Conservation (phyloP, 92 coral and sea anemone species). For the Porites evermanni region DNA sequence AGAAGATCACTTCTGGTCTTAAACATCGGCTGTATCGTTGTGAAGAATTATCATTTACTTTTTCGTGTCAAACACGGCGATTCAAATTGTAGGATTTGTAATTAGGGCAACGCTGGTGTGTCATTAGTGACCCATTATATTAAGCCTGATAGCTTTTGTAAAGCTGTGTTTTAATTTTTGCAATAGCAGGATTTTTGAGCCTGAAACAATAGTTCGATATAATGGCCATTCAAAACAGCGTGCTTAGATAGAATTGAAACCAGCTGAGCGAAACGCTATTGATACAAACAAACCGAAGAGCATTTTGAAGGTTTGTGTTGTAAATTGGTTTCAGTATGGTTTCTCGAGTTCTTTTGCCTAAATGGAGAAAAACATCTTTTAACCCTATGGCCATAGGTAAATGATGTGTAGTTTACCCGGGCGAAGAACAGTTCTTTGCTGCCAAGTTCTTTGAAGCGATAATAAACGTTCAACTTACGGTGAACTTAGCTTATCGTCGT, state of each 20-base stretch:
- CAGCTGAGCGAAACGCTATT: not conserved
- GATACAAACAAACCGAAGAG: not conserved
- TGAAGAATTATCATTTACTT: not conserved
- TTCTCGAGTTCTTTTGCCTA: not conserved
- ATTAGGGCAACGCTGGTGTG: constrained; percentile 12
- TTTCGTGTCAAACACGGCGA: not conserved
- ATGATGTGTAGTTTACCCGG: no score
- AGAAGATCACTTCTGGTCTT: not conserved
- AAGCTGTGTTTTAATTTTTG: constrained; percentile 14
- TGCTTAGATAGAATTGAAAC: not conserved
- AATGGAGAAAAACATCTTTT: not conserved
- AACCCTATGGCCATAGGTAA: no score
- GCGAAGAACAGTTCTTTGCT: no score
- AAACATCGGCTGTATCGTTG: no score
- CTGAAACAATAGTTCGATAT: not conserved
- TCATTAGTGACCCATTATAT: constrained; percentile 2
- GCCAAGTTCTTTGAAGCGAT: no score
- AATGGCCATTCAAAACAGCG: not conserved
- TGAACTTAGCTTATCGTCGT: no score
- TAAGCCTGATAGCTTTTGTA: not conserved
- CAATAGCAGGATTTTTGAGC: constrained; percentile 2
- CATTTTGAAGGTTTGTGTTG: not conserved
- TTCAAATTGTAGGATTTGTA: not conserved
- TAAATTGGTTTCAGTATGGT: not conserved
- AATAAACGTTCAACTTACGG: no score